Percentiles rank a stretch among this genome's conserved stretches.
These are phyloP conservation scores for Corydoras sp. DNA, from an alignment of 2,113 vertebrate species.

Conservation along the genomic window DNA sequence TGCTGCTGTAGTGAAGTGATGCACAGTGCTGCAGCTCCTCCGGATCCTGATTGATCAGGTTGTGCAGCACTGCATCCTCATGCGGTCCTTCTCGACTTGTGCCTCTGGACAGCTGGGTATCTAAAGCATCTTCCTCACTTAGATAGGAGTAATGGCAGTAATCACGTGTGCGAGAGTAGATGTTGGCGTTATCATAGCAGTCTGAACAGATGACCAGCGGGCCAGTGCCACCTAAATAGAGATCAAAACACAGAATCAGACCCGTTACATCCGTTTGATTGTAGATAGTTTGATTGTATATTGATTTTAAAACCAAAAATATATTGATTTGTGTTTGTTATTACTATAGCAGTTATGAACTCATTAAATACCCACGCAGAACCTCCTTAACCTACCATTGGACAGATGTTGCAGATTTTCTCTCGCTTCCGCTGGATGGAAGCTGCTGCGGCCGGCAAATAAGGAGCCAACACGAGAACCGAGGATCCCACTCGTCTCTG, in stretches of 20 bases:
- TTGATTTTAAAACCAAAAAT: background rate
- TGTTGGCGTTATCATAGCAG: conserved; percentile 93
- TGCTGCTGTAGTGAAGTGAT: conserved; percentile 54
- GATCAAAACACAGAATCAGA: background rate
- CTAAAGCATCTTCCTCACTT: conserved; percentile 77
- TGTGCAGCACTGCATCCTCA: background rate
- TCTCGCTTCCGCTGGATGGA: conserved; percentile 60
- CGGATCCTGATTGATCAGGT: conserved; percentile 50
- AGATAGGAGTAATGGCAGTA: conserved; percentile 87
- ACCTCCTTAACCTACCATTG: conserved; percentile 46
- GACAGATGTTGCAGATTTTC: conserved; percentile 55
- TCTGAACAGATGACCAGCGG: conserved; percentile 89
- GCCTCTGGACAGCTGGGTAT: conserved; percentile 67
- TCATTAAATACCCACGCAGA: background rate
- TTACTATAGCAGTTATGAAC: background rate
- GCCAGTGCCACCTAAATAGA: conserved; percentile 52
- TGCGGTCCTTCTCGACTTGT: conserved; percentile 60
- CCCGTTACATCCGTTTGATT: background rate
- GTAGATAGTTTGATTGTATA: background rate
- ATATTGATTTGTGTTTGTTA: background rate
- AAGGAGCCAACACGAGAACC: conserved; percentile 65
- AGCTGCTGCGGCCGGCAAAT: conserved; percentile 64
- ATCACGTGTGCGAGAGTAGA: conserved; percentile 84
- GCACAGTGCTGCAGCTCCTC: conserved; percentile 66
- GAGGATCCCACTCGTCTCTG: conserved; percentile 58